phyloP scores from a whole-genome alignment of 1,140 invertebrate species.

The Hetaerina americana region DNA sequence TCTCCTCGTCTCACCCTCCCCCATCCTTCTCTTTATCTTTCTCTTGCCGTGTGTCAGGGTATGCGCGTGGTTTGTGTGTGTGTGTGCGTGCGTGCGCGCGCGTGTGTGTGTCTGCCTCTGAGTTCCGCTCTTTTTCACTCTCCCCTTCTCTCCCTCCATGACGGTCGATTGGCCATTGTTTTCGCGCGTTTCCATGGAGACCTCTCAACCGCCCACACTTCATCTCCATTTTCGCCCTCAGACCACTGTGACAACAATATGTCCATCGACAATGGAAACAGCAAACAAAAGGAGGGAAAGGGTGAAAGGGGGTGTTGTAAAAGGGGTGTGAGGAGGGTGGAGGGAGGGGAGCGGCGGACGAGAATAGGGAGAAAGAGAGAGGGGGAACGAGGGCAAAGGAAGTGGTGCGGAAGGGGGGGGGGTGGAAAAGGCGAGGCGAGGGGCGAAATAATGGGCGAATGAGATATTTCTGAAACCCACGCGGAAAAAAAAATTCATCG shows the following conservation, averaged over 20 bases:
- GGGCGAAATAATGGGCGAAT: too few relatives aligned
- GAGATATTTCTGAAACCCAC: too few relatives aligned
- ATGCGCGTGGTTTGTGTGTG: neutral
- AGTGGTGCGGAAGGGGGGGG: too few relatives aligned
- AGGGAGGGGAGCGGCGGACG: neutral
- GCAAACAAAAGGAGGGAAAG: neutral
- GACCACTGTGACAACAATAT: neutral
- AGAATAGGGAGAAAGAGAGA: neutral
- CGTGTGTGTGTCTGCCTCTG: neutral
- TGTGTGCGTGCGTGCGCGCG: neutral
- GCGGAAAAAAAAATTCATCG: too few relatives aligned
- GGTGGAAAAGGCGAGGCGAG: too few relatives aligned
- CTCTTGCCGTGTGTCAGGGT: neutral
- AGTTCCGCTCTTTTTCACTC: neutral
- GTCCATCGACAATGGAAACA: neutral
- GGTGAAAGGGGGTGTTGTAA: neutral
- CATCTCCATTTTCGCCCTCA: neutral
- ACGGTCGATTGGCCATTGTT: slow-evolving; percentile 5
- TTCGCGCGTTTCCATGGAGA: neutral
- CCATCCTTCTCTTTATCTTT: neutral
- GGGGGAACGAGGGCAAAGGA: too few relatives aligned
- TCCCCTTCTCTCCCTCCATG: neutral
- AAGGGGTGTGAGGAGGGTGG: too few relatives aligned
- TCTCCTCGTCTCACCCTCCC: neutral
- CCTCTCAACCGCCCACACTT: neutral